Evolutionary conservation across 2,888 invertebrate species (phyloP), one percentile per base, ranked within the genome.

Genomic region (Drosophila neonasuta): DNA sequence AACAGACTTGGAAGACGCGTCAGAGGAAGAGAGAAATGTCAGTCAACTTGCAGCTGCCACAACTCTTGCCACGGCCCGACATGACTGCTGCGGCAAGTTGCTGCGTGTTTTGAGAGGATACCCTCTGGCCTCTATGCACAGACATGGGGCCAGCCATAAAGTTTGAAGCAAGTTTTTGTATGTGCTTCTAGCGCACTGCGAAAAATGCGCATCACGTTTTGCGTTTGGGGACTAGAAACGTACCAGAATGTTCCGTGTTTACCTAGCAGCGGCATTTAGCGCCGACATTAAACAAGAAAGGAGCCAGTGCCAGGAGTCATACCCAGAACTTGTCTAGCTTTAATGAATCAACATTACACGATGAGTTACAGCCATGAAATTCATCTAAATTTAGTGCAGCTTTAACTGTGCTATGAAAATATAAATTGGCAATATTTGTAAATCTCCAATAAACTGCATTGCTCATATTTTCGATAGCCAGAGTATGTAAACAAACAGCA

Each of bases 191-290:
- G 10, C 69, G 83, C 81, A 80, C 41, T 83, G 81, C 85, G 77
- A 84, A 80, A 84, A 88, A 84, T 88, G 84, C 88, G 85, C 87
- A 86, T 88, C 88, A 84, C 84, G 88, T 84, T 83, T 51, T 72
- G 36, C 67, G 86, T 83, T 83, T 68, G 70, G 74, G 69, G 87
- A 81, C 60, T 55, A 34, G 54, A 66, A 73, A 66, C 57, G 80
- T 61, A 67, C 51, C 63, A 24, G 50, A 66, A 62, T 61, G 76
- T 55, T 55, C n/a, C 34, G 20, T 78, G 73, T 87, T 87, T 83
- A 83, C 84, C 80, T 87, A 76, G 73, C 64, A 70, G 68, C 71
- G 72, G 79, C 80, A 85, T 84, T 84, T 74, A 80, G 68, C 80
- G 65, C 50, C 59, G 45, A 52, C 74, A 64, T 83, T 68, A 76